phyloP scores from a whole-genome alignment of 2,797 vertebrate species.

The Microctenopoma lineatum region DNA sequence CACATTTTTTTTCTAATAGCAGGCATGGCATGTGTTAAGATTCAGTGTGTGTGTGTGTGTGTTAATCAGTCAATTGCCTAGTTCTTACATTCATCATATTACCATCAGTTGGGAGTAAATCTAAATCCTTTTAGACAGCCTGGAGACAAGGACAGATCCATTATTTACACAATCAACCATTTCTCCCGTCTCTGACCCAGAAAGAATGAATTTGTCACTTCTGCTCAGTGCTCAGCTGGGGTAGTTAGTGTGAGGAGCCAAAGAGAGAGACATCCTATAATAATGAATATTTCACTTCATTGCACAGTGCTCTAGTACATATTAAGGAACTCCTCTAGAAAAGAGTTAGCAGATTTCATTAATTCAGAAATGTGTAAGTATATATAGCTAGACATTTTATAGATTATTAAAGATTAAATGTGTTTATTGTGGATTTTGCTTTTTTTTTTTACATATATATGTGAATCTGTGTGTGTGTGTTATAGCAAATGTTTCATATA shows the following conservation, averaged over 20 bases:
- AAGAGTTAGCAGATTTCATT: constrained; percentile 13
- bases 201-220: constrained; percentile 68
- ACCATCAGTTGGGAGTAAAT: constrained; percentile 42
- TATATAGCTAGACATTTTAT: too few relatives aligned
- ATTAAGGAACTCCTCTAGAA: background rate
- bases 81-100: constrained; percentile 35
- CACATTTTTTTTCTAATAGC: too few relatives aligned
- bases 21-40: too few relatives aligned
- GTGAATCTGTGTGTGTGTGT: background rate
- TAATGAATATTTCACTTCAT: constrained; percentile 40
- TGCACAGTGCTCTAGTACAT: constrained; percentile 17
- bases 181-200: constrained; percentile 65
- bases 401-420: background rate
- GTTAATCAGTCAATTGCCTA: constrained; percentile 31
- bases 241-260: constrained; percentile 8
- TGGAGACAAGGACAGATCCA: constrained; percentile 60
- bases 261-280: constrained; percentile 13
- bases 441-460: background rate
- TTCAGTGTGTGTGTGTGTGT: background rate
- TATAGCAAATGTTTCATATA: background rate
- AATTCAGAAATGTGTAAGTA: background rate
- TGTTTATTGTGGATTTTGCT: background rate
- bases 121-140: constrained; percentile 60
- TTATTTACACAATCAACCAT: constrained; percentile 71
- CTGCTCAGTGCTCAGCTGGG: constrained; percentile 27